Percentiles rank a stretch among this genome's conserved stretches.
These are phyloP conservation scores for Dromiciops gliroides DNA, from an alignment of 2,113 vertebrate genomes.

Conservation along the genomic window DNA sequence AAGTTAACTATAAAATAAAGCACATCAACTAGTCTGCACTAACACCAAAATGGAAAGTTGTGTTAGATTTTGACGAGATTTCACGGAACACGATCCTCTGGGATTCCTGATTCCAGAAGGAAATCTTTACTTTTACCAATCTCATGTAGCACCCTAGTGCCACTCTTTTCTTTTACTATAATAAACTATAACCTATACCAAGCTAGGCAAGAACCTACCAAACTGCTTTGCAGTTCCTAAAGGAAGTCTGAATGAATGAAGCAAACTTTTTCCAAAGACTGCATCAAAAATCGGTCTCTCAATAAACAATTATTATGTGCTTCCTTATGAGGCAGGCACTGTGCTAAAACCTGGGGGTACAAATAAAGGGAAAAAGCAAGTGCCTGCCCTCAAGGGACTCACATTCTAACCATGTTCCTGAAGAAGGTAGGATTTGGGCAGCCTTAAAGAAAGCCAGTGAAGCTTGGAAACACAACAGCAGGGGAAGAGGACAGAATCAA, in stretches of 20 bases:
- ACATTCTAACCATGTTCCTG: not conserved
- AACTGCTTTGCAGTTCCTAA: not conserved
- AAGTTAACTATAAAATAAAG: constrained; percentile 47
- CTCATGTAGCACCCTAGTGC: not conserved
- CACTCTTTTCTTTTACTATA: not conserved
- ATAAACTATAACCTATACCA: not conserved
- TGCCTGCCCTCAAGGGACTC: not conserved
- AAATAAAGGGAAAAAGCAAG: not conserved
- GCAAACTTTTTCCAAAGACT: not conserved
- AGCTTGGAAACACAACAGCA: not conserved
- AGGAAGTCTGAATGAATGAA: not conserved
- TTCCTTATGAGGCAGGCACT: not conserved
- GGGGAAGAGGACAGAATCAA: not conserved
- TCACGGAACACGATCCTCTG: not conserved
- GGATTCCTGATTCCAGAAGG: not conserved
- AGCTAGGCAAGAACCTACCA: not conserved
- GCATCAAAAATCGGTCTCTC: not conserved
- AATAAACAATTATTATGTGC: not conserved
- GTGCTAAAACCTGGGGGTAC: not conserved
- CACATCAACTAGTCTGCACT: constrained; percentile 19
- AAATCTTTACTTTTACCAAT: not conserved
- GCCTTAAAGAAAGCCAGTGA: not conserved
- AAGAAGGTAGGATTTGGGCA: not conserved
- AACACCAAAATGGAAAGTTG: constrained; percentile 43
- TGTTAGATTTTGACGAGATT: not conserved